phyloP scores from a whole-genome alignment of 2,888 invertebrate species.

The Odontothrips loti region DNA sequence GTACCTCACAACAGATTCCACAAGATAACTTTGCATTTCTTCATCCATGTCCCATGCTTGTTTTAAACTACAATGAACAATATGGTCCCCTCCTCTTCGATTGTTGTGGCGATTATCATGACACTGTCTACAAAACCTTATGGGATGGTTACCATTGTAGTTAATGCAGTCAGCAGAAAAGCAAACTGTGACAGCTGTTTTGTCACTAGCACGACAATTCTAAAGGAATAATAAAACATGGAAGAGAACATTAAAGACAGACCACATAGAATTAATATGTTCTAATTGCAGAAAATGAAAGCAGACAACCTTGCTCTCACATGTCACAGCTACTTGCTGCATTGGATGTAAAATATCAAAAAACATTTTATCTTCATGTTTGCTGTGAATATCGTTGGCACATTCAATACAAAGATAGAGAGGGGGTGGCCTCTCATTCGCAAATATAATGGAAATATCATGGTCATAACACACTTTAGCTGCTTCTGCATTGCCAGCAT shows the following conservation, averaged over 20 bases:
- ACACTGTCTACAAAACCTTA: conserved; percentile 86
- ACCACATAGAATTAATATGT: conserved; percentile 12
- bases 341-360: conserved; percentile 87
- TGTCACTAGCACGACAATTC: conserved; percentile 89
- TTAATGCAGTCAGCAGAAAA: conserved; percentile 96
- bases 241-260: not conserved
- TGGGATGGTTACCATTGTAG: conserved; percentile 93
- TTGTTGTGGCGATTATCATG: conserved; percentile 85
- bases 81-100: conserved; percentile 81
- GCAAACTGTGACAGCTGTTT: conserved; percentile 91
- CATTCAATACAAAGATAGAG: conserved; percentile 95
- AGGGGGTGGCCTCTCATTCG: conserved; percentile 86
- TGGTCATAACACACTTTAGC: conserved; percentile 94
- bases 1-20: conserved; percentile 89
- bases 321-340: conserved; percentile 90
- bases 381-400: conserved; percentile 84
- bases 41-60: conserved; percentile 85
- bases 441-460: conserved; percentile 80
- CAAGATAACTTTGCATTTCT: conserved; percentile 84
- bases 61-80: conserved; percentile 81
- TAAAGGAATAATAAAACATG: conserved; percentile 46
- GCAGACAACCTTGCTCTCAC: conserved; percentile 79
- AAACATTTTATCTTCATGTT: conserved; percentile 78
- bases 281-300: conserved; percentile 10
- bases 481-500: conserved; percentile 78